phyloP scores from a whole-genome alignment of 2,797 vertebrate species.

The Tragelaphus oryx region DNA sequence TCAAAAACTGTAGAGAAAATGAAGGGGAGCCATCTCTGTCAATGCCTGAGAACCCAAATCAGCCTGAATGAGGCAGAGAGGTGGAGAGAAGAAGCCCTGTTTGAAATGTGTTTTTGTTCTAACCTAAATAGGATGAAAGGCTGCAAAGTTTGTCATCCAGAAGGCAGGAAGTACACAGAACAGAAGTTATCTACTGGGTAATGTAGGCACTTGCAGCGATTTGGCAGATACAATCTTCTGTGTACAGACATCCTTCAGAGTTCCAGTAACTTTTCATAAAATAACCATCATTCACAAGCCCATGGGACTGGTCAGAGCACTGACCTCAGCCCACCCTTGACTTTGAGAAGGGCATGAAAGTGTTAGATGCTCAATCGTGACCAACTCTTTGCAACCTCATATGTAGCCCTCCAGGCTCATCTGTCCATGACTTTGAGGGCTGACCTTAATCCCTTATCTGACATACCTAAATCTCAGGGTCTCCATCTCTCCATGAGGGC shows the following conservation, averaged over 20 bases:
- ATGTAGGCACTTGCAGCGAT: neutral
- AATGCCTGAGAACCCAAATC: neutral
- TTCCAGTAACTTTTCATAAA: neutral
- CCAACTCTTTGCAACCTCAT: neutral
- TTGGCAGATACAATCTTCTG: neutral
- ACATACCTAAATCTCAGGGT: neutral
- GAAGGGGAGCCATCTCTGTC: neutral
- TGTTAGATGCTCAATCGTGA: neutral
- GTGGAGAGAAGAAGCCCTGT: neutral
- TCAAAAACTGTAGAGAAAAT: conserved; percentile 15
- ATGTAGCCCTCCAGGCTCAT: neutral
- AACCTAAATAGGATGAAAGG: neutral
- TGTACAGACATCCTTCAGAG: neutral
- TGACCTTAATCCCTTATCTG: neutral
- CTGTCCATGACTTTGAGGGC: neutral
- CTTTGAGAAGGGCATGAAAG: neutral
- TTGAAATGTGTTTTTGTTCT: neutral
- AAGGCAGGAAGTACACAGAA: neutral
- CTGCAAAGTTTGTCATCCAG: neutral
- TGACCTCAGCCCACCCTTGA: neutral
- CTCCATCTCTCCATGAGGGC: too few relatives aligned
- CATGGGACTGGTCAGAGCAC: neutral
- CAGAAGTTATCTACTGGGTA: neutral
- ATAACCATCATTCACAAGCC: neutral
- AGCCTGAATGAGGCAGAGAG: neutral